phyloP scores from a whole-genome alignment of 2,113 vertebrate species.

The Pluvialis apricaria region DNA sequence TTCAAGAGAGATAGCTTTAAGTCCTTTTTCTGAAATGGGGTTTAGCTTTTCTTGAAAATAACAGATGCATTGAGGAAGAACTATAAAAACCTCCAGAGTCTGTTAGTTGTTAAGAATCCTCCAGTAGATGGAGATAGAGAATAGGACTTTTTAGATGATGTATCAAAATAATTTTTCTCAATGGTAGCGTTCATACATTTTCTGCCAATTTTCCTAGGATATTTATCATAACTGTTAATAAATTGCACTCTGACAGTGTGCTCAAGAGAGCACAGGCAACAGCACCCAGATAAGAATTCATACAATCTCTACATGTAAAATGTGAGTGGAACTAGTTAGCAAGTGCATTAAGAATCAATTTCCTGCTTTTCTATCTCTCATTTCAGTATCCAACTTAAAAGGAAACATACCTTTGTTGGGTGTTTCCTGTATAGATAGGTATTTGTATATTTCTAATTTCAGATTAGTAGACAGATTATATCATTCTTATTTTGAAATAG shows the following conservation, averaged over 20 bases:
- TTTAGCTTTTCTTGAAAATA: not conserved
- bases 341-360: not conserved
- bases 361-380: not conserved
- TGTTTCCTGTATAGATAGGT: not conserved
- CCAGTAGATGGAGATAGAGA: constrained; percentile 53
- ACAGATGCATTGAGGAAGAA: not conserved
- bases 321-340: not conserved
- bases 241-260: not conserved
- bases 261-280: not conserved
- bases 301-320: not conserved
- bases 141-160: not conserved
- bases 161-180: not conserved
- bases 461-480: not conserved
- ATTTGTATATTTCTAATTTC: not conserved
- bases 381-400: not conserved
- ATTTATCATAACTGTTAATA: not conserved
- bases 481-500: not conserved
- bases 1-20: not conserved
- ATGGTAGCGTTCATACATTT: not conserved
- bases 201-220: not conserved
- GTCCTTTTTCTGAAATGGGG: not conserved
- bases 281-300: not conserved
- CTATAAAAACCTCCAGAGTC: not conserved
- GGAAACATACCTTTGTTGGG: not conserved
- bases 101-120: not conserved